Percentiles rank a stretch among this genome's conserved stretches.
These are phyloP conservation scores for Furcula furcula DNA, from an alignment of 2,888 invertebrate species.

Conservation along the genomic window DNA sequence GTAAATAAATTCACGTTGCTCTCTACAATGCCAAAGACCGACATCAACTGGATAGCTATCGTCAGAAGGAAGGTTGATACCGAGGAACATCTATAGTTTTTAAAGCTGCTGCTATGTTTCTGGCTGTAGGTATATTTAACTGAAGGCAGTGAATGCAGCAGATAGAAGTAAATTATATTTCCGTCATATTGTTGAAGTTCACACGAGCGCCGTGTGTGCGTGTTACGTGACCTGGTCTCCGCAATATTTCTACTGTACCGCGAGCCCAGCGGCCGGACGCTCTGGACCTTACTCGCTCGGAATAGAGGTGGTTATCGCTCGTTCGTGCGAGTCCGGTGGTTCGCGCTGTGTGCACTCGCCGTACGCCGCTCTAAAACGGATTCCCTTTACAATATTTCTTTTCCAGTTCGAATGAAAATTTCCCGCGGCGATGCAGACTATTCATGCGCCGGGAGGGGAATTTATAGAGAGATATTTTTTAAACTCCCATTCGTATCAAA, in stretches of 20 bases:
- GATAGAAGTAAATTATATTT: slow-evolving; percentile 33
- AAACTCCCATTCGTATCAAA: slow-evolving; percentile 33
- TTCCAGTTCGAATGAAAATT: slow-evolving; percentile 47
- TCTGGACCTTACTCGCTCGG: slow-evolving; percentile 1
- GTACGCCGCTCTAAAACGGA: slow-evolving; percentile 36
- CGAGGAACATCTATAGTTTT: too few species aligned
- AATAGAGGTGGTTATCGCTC: slow-evolving; percentile 8
- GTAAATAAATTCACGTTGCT: too few species aligned
- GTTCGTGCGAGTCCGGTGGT: neutral
- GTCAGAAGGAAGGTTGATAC: too few species aligned
- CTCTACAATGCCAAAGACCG: too few species aligned
- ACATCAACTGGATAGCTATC: too few species aligned
- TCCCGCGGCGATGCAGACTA: slow-evolving; percentile 44
- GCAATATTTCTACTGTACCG: slow-evolving; percentile 6
- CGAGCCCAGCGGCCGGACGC: neutral
- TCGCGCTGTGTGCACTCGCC: slow-evolving; percentile 2
- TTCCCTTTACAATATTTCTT: slow-evolving; percentile 51
- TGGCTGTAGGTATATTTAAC: too few species aligned
- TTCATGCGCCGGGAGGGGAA: slow-evolving; percentile 34
- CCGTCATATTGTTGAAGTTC: slow-evolving; percentile 36
- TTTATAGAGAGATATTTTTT: slow-evolving; percentile 41
- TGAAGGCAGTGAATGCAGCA: slow-evolving; percentile 20
- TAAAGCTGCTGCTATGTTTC: too few species aligned
- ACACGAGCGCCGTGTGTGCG: slow-evolving; percentile 13
- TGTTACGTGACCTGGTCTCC: slow-evolving; percentile 15